Evolutionary conservation across 2,888 invertebrate genomes (phyloP), one percentile per base, ranked within the genome.

Genomic region (Mythimna ferrago): DNA sequence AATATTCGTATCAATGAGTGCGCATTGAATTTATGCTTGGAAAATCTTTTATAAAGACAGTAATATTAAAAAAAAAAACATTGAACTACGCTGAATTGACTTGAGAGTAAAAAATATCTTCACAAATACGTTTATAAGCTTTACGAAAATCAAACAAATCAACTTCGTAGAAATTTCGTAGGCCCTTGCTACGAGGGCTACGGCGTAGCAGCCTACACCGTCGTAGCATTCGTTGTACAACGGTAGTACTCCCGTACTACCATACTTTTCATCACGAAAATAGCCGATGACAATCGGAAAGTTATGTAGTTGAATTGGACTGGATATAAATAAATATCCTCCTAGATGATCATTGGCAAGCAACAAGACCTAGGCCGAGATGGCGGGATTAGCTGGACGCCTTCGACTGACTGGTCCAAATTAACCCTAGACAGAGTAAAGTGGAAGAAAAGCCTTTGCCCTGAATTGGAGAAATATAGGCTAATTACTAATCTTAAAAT

Each of bases 161-260:
- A 26, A 53, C 3, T 26, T 21, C 7, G 21, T 21, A 9, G 7
- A 32, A 53, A 63, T 0, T 6, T 63, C 74, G 62, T 76, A 19
- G 38, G 4, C 44, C 10, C 0, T 1, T 3, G 57, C 74, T 69
- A 69, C 74, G 57, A 44, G 6, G 2, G 76, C 82, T 81, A 81
- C 82, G 66, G 21, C 73, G 80, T 72, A 80, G 73, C 0, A 1
- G 4, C 14, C 78, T 51, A 76, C 51, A 57, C 14, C 81, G 67
- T 7, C 81, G 78, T 78, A 78, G 77, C 66, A 19, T 6, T 44
- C 3, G 9, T 41, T 51, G 51, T 21, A 21, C 6, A 16, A 48
- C 48, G 19, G 16, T n/a, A n/a, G n/a, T n/a, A n/a, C n/a, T n/a
- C n/a, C n/a, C n/a, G n/a, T n/a, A n/a, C n/a, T n/a, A n/a, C n/a